A percentile compares a stretch with the other conserved stretches of the same genome.
Evolutionary conservation across 2,113 vertebrate species (phyloP).

Genomic region (Galemys pyrenaicus): DNA sequence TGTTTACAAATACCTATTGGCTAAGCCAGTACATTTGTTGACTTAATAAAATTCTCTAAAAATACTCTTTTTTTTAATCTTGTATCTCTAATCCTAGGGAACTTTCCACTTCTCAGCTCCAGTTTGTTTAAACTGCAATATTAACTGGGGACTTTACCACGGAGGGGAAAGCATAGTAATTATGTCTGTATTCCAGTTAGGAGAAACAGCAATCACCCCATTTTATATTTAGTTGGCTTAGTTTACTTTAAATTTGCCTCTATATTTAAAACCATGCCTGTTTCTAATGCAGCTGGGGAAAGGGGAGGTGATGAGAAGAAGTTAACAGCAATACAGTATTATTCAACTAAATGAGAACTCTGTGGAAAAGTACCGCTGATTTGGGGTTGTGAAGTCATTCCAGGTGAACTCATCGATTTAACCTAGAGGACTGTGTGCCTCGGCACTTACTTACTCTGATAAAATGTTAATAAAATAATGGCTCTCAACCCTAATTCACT

Average conservation of each 20-base stretch:
- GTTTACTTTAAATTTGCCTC: conserved; percentile 56
- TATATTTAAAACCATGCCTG: conserved; percentile 57
- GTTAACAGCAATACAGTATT: conserved; percentile 52
- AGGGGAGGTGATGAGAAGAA: not conserved
- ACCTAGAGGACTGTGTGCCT: not conserved
- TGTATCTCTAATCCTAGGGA: not conserved
- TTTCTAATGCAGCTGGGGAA: conserved; percentile 56
- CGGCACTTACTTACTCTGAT: conserved; percentile 62
- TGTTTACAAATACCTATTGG: not conserved
- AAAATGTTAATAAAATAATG: conserved; percentile 72
- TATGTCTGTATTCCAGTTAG: conserved; percentile 3
- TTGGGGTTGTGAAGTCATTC: conserved; percentile 55
- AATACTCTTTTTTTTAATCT: not conserved
- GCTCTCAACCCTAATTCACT: conserved; percentile 56
- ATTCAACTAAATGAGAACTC: conserved; percentile 71
- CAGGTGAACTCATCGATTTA: conserved; percentile 50
- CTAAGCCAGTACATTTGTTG: not conserved
- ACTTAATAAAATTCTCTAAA: conserved; percentile 53
- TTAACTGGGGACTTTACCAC: conserved; percentile 45
- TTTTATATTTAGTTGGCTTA: conserved; percentile 58
- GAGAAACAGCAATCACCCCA: conserved; percentile 41
- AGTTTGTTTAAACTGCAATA: not conserved
- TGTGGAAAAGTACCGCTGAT: conserved; percentile 60
- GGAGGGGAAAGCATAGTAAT: not conserved
- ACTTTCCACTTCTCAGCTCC: not conserved